phyloP scores from a whole-genome alignment of 2,113 vertebrate species.

The Octodon degus region DNA sequence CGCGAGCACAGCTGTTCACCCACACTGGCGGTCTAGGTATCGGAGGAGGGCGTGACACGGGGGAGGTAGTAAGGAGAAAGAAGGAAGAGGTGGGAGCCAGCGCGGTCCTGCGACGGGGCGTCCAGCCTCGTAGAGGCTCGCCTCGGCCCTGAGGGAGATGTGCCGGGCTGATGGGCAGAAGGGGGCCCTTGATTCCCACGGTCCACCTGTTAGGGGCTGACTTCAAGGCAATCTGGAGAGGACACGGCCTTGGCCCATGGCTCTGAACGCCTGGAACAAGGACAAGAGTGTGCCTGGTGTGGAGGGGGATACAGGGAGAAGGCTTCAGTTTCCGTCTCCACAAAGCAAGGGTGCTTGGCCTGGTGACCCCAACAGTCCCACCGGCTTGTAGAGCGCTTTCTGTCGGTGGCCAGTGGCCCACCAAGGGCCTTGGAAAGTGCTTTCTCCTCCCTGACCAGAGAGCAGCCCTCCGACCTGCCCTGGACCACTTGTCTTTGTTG shows the following conservation, averaged over 20 bases:
- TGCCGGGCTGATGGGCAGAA: not conserved
- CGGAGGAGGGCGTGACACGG: not conserved
- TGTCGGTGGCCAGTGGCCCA: not conserved
- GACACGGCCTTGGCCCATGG: not conserved
- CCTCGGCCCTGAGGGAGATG: not conserved
- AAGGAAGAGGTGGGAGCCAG: not conserved
- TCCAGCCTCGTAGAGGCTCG: conserved; percentile 12
- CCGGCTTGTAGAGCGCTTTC: not conserved
- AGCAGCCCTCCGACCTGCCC: not conserved
- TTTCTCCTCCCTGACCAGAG: not conserved
- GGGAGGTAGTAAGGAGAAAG: not conserved
- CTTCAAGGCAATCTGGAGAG: not conserved
- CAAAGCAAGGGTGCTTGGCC: not conserved
- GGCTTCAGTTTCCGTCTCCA: not conserved
- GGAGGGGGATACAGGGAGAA: not conserved
- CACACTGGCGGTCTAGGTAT: not conserved
- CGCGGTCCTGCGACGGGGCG: not conserved
- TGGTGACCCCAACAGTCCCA: not conserved
- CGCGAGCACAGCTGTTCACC: not conserved
- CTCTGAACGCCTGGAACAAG: not conserved
- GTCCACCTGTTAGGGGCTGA: not conserved
- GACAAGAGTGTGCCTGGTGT: too few species aligned
- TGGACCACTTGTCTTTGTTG: not conserved
- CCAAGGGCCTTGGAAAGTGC: not conserved
- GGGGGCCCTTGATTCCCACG: not conserved